phyloP scores from a whole-genome alignment of 1,140 invertebrate species.

The silkworm (Bombyx mori) region ASM3026992v2 NC_085118.1:7054001-7054500 shows the following conservation, averaged over 20 bases:
- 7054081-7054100: conserved; percentile 93
- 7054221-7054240: conserved; percentile 32
- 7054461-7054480: conserved; percentile 79
- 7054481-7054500: conserved; percentile 72
- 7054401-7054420: conserved; percentile 54
- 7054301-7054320: conserved; percentile 35
- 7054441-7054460: conserved; percentile 86
- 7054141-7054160: conserved; percentile 82
- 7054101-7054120: conserved; percentile 91
- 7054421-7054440: conserved; percentile 76
- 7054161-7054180: conserved; percentile 78
- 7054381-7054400: conserved; percentile 40
- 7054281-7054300: conserved; percentile 43
- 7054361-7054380: conserved; percentile 46
- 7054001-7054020: conserved; percentile 74
- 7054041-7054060: conserved; percentile 90
- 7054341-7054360: conserved; percentile 34
- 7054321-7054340: conserved; percentile 37
- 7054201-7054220: conserved; percentile 37
- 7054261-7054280: conserved; percentile 40
- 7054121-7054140: conserved; percentile 83
- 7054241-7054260: conserved; percentile 50
- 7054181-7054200: conserved; percentile 63
- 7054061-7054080: conserved; percentile 96
- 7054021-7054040: conserved; percentile 86